A percentile compares a stretch with the other conserved stretches of the same genome.
Conservation (phyloP, 2,888 invertebrate genomes). For the Caenorhabditis sp. region DNA sequence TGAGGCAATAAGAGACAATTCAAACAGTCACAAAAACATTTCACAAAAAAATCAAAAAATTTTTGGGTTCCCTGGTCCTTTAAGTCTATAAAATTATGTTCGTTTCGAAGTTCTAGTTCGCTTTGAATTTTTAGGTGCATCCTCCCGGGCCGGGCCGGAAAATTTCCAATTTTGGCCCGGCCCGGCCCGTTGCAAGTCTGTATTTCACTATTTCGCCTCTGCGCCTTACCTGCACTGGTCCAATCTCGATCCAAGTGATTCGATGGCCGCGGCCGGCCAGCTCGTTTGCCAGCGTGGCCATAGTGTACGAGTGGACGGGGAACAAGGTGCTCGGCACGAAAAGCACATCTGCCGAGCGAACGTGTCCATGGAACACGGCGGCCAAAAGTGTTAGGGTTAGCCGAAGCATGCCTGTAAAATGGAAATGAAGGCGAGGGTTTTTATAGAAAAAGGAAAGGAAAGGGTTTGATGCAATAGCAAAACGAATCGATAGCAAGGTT, state of each 20-base stretch:
- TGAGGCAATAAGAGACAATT: too few relatives aligned
- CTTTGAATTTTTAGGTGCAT: too few relatives aligned
- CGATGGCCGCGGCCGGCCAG: slow-evolving; percentile 71
- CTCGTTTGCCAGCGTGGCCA: slow-evolving; percentile 77
- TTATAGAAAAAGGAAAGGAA: background rate
- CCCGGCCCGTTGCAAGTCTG: too few relatives aligned
- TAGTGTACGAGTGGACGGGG: slow-evolving; percentile 74
- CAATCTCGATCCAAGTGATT: slow-evolving; percentile 77
- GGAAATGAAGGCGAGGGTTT: background rate
- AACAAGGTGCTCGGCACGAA: slow-evolving; percentile 75
- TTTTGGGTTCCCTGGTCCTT: too few relatives aligned
- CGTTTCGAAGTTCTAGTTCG: too few relatives aligned
- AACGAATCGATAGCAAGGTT: background rate
- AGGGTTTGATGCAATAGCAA: background rate
- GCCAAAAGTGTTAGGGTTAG: background rate
- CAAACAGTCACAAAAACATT: too few relatives aligned
- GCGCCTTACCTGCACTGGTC: slow-evolving; percentile 72
- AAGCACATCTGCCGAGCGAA: slow-evolving; percentile 60
- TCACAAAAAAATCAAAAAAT: too few relatives aligned
- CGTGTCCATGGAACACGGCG: background rate
- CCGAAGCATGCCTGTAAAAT: background rate
- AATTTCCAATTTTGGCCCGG: too few relatives aligned
- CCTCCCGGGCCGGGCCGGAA: too few relatives aligned
- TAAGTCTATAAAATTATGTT: too few relatives aligned
- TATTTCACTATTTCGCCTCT: too few relatives aligned